A percentile compares a stretch with the other conserved stretches of the same genome.
phyloP scores from a whole-genome alignment of 2,888 invertebrate genomes.

The Coelogynopora nodosa region DNA sequence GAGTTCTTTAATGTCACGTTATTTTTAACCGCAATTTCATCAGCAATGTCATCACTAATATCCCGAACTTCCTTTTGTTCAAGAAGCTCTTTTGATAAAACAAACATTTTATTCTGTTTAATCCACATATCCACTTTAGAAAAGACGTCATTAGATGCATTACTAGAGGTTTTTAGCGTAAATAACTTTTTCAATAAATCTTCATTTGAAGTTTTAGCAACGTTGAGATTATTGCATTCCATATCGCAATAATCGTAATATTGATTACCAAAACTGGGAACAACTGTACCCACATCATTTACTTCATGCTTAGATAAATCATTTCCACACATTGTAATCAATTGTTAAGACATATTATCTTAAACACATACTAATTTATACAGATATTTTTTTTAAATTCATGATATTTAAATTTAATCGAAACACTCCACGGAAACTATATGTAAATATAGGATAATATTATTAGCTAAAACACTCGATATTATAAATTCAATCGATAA shows the following conservation, averaged over 20 bases:
- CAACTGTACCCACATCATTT: not conserved
- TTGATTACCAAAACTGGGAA: not conserved
- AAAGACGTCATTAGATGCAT: not conserved
- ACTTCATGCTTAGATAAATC: not conserved
- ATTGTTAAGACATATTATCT: conserved; percentile 4
- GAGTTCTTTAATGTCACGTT: too few species aligned
- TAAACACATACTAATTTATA: too few species aligned
- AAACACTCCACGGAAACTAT: too few species aligned
- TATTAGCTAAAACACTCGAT: too few species aligned
- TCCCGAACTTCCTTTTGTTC: too few species aligned
- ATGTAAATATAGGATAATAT: too few species aligned
- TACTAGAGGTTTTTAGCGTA: not conserved
- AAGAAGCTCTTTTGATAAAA: too few species aligned
- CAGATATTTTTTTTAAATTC: too few species aligned
- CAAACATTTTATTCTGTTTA: not conserved
- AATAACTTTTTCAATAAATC: not conserved
- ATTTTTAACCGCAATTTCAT: too few species aligned
- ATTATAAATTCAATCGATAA: too few species aligned
- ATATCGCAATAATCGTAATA: not conserved
- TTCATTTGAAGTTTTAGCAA: not conserved
- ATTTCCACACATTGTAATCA: conserved; percentile 18
- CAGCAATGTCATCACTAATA: too few species aligned
- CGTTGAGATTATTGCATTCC: not conserved
- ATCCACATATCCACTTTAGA: not conserved
- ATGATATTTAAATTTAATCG: too few species aligned